These are phyloP conservation scores for Cremastinae sp. DNA, from an alignment of 2,888 invertebrate species.

Conservation along the genomic window DNA sequence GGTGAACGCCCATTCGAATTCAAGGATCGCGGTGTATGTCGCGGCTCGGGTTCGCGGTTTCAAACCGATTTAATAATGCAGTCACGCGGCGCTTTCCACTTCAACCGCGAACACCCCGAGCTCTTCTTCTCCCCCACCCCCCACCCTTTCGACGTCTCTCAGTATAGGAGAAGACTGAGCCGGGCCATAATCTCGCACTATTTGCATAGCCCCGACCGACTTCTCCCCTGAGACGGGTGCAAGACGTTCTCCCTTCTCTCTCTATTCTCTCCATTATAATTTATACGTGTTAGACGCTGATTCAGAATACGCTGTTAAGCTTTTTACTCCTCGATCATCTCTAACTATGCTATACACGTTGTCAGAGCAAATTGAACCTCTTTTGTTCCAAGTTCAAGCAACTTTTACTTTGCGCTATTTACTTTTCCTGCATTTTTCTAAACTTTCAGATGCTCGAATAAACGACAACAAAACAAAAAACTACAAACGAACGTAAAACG, in stretches of 20 bases:
- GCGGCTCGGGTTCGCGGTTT: constrained; percentile 50
- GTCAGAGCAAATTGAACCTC: background rate
- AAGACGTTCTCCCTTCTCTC: constrained; percentile 31
- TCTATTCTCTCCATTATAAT: background rate
- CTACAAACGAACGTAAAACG: too few relatives aligned
- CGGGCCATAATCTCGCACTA: constrained; percentile 52
- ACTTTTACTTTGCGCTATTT: too few relatives aligned
- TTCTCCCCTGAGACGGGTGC: constrained; percentile 20
- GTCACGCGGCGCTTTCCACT: constrained; percentile 53
- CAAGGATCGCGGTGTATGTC: constrained; percentile 54
- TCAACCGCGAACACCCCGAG: constrained; percentile 6
- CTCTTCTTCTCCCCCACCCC: too few relatives aligned
- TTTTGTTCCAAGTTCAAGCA: too few relatives aligned
- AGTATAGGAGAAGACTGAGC: constrained; percentile 35
- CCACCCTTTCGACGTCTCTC: background rate
- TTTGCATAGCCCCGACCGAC: constrained; percentile 53
- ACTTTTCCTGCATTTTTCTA: too few relatives aligned
- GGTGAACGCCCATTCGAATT: constrained; percentile 56
- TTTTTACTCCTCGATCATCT: background rate
- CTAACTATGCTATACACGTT: too few relatives aligned
- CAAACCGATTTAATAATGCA: constrained; percentile 61
- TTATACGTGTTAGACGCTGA: constrained; percentile 3
- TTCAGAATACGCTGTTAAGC: constrained; percentile 1
- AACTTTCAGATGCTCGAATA: too few relatives aligned
- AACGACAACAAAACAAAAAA: too few relatives aligned